These are phyloP conservation scores for Scaptomyza tumidula DNA, from an alignment of 2,888 invertebrate species.

Conservation along the genomic window DNA sequence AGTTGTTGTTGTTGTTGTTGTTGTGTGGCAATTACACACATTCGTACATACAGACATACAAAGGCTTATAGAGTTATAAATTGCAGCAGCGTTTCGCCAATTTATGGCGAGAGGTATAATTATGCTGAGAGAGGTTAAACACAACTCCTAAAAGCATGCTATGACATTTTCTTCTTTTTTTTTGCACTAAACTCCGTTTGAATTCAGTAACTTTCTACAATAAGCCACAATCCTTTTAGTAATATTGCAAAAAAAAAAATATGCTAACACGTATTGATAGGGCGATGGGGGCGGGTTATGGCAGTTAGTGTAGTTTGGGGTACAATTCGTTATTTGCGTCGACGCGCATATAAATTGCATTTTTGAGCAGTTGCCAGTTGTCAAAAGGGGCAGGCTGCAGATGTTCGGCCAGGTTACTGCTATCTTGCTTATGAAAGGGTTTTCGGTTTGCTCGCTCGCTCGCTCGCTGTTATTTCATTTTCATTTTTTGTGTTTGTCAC, in stretches of 20 bases:
- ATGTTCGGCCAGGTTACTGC: conserved; percentile 37
- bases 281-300: not conserved
- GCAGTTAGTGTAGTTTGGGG: conserved; percentile 75
- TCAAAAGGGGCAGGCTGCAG: conserved; percentile 35
- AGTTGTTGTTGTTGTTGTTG: not conserved
- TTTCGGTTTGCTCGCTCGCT: conserved; percentile 5
- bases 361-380: conserved; percentile 66
- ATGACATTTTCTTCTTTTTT: conserved; percentile 23
- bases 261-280: conserved; percentile 23
- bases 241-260: conserved; percentile 72
- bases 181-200: conserved; percentile 39
- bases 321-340: conserved; percentile 74
- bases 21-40: conserved; percentile 16
- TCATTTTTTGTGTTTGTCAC: conserved; percentile 28
- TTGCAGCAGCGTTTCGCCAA: conserved; percentile 57
- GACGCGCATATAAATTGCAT: conserved; percentile 75
- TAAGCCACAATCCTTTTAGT: conserved; percentile 67
- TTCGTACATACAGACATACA: conserved; percentile 16
- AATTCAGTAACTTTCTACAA: not conserved
- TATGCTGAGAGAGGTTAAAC: conserved; percentile 30
- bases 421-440: conserved; percentile 32
- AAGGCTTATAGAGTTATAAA: conserved; percentile 50
- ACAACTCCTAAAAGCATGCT: conserved; percentile 25
- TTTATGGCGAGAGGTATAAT: conserved; percentile 57
- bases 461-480: conserved; percentile 6